Evolutionary conservation across 2,113 vertebrate genomes (phyloP), one percentile per base, ranked within the genome.

Genomic region (Myiagra hebetior): DNA sequence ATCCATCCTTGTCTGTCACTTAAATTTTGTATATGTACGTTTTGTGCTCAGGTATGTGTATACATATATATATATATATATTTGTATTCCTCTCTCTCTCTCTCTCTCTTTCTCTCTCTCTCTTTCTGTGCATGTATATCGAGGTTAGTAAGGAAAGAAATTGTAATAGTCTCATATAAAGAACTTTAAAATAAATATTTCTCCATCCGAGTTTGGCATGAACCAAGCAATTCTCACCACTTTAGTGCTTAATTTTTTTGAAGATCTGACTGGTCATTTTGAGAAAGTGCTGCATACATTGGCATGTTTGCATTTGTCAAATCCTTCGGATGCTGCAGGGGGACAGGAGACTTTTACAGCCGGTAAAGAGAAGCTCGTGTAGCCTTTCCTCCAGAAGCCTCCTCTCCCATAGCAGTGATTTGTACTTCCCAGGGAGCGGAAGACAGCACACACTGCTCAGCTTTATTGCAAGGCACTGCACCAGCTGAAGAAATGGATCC

Each of bases 401-500:
- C 50, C 70, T 95, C 83, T 96, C 90, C 93, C 46, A 79, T 91
- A 94, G 30, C 85, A 94, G 62, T 82, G 73, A 76, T 97, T 97
- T 97, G 91, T 78, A 8, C 80, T 96, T 97, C 92, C 89, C 82
- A 95, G 73, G 80, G 90, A 97, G 84, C 96, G 96, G 89, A 90
- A 96, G 96, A 85, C 80, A 1, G 50, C 65, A 95, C 88, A 97
- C 85, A 94, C 77, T 94, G 77, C 93, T 96, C 12, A 76, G 90
- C 95, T 96, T 97, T 95, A 97, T 97, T 96, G 83, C 19, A 42
- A 85, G 55, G 86, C 83, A 68, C 59, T 85, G 85, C 80, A 95
- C 78, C 87, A 93, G 93, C 94, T 94, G 94, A 94, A 95, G 90
- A 91, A 98, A 97, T 97, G 91, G 75, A 96, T 94, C 95, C 79